Evolutionary conservation across 2,888 invertebrate genomes (phyloP), one percentile per base, ranked within the genome.

Genomic region (Bembecia ichneumoniformis): DNA sequence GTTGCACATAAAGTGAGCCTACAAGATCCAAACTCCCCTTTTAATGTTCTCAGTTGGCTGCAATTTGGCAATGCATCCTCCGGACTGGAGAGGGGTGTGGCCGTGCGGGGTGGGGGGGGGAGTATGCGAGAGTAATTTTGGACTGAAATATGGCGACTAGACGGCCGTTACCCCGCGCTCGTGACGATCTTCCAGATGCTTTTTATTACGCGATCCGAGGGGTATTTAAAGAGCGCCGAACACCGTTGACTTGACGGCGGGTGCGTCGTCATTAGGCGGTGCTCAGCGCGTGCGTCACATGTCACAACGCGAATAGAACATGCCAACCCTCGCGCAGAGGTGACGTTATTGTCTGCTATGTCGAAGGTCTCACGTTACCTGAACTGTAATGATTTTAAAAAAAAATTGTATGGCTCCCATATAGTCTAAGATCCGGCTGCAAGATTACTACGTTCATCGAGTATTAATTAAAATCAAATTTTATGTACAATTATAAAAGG

Each of bases 271-370:
- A 78, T 64, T 7, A 5, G 28, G 28, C 28, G 28, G 28, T 9
- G 28, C 28, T 28, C 62, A 71, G 71, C 78, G 74, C 74, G 80
- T 80, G 84, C 84, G 84, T 84, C 82, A 84, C 78, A 58, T 55
- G 4, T 17, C 60, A 57, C 58, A 73, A 80, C 82, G 71, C 78
- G 80, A 82, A 84, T 84, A 84, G 83, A 79, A 78, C 71, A 65
- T 68, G 63, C 73, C 80, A 82, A 79, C 80, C 81, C 82, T 82
- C 82, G 74, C 74, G 55, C 14, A 11, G 3, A 16, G 43, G 10
- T 46, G 46, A 49, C 35, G 20, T 28, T 11, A 34, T 28, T 34
- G 35, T 47, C 47, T 35, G 43, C 35, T 45, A 47, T 45, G 49
- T 45, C 20, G 13, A 16, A 45, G 14, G 45, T 13, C 28, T 28